phyloP scores from a whole-genome alignment of 2,113 vertebrate genomes.

The Clarias magur region DNA sequence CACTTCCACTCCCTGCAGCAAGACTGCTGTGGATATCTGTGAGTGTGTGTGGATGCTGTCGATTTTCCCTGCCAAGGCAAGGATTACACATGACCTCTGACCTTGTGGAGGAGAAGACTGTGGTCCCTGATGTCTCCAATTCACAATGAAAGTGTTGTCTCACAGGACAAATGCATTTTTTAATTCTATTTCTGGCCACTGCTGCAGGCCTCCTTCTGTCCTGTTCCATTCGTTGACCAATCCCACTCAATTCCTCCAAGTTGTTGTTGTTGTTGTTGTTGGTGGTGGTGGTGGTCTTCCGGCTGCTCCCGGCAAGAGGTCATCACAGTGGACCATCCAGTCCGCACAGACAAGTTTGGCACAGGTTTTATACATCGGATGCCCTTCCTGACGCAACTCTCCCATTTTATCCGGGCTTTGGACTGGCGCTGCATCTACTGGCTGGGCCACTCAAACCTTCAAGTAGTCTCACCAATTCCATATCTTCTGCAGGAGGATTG shows the following conservation, averaged over 20 bases:
- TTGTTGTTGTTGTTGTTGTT: too few relatives aligned
- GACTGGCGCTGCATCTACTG: too few relatives aligned
- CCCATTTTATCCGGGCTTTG: too few relatives aligned
- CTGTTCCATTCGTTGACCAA: neutral
- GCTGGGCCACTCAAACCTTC: too few relatives aligned
- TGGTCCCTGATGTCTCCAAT: slow-evolving; percentile 2
- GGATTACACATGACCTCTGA: slow-evolving; percentile 31
- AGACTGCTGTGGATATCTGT: neutral
- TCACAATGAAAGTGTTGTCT: neutral
- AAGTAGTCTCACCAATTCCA: too few relatives aligned
- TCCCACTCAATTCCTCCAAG: neutral
- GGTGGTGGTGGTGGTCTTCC: too few relatives aligned
- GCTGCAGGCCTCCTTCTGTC: neutral
- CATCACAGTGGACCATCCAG: too few relatives aligned
- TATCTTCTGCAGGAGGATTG: too few relatives aligned
- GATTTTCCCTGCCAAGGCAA: neutral
- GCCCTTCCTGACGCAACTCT: too few relatives aligned
- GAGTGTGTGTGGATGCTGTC: neutral
- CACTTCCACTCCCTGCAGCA: slow-evolving; percentile 16
- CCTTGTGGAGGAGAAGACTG: slow-evolving; percentile 16
- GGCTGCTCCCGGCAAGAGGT: too few relatives aligned
- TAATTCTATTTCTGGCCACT: neutral
- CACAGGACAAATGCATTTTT: neutral
- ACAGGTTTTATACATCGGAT: too few relatives aligned
- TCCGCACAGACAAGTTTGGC: too few relatives aligned